These are phyloP conservation scores for Melozone crissalis DNA, from an alignment of 2,113 vertebrate genomes.

Conservation along the genomic window DNA sequence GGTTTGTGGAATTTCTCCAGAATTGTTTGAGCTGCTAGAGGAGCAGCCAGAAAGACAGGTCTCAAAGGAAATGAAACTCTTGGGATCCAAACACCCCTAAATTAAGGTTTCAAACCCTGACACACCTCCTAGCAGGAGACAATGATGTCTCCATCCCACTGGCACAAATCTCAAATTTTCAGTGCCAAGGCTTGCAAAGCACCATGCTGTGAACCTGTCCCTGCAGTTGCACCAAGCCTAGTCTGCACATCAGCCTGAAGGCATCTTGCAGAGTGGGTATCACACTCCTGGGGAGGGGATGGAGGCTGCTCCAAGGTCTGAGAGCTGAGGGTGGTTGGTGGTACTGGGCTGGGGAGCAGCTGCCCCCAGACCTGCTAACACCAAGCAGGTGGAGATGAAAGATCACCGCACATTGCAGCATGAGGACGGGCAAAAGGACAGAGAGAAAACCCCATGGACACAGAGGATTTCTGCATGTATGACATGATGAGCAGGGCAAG, in stretches of 20 bases:
- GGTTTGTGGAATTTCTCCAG: neutral
- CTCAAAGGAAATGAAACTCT: neutral
- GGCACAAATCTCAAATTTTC: neutral
- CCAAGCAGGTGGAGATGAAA: neutral
- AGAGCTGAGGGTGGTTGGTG: neutral
- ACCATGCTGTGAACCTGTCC: neutral
- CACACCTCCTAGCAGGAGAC: neutral
- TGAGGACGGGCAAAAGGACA: neutral
- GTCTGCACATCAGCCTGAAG: neutral
- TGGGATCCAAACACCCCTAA: neutral
- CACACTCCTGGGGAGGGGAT: neutral
- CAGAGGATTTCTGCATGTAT: neutral
- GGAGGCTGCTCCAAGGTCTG: neutral
- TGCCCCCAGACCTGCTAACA: neutral
- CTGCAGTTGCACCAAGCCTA: neutral
- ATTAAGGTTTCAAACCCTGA: neutral
- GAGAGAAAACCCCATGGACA: neutral
- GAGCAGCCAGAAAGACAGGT: neutral
- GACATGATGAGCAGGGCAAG: neutral
- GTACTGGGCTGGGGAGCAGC: neutral
- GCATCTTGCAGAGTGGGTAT: neutral
- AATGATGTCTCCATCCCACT: neutral
- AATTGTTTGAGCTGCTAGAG: neutral
- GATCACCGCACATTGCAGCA: neutral
- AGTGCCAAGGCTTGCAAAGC: neutral